phyloP scores from a whole-genome alignment of 2,888 invertebrate species.

The Lithophane ornitopus region DNA sequence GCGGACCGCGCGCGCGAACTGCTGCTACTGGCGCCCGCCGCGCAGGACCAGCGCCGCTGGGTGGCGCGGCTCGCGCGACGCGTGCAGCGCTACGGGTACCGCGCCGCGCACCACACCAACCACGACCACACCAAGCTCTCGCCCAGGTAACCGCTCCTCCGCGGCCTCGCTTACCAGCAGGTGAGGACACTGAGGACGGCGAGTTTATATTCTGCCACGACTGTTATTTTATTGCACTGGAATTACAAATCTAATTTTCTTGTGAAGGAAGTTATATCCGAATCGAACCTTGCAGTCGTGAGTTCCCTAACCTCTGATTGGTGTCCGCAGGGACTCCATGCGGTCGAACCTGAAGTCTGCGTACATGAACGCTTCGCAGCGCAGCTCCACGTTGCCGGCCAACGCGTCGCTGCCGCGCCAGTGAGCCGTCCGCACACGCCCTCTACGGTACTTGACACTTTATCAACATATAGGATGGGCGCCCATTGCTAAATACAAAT shows the following conservation, averaged over 20 bases:
- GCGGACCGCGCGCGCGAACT: constrained; percentile 99
- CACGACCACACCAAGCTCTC: constrained; percentile 83
- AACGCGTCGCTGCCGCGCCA: constrained; percentile 94
- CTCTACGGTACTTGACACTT: constrained; percentile 45
- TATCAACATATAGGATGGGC: constrained; percentile 47
- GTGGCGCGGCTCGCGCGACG: constrained; percentile 81
- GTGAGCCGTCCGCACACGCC: constrained; percentile 70
- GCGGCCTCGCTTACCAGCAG: too few relatives aligned
- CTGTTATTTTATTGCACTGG: background rate
- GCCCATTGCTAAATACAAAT: constrained; percentile 53
- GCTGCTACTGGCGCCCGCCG: constrained; percentile 95
- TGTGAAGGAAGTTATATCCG: background rate
- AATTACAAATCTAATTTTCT: background rate
- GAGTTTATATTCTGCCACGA: too few relatives aligned
- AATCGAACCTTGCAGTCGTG: background rate
- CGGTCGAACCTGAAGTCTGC: constrained; percentile 94
- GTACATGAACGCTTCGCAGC: constrained; percentile 93
- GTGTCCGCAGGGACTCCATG: constrained; percentile 93
- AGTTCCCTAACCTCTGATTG: background rate
- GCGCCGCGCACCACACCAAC: constrained; percentile 94
- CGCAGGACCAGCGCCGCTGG: constrained; percentile 93
- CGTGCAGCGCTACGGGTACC: constrained; percentile 98
- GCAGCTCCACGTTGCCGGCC: constrained; percentile 96
- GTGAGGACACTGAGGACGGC: too few relatives aligned
- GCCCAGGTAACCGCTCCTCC: too few relatives aligned